phyloP scores from a whole-genome alignment of 1,140 invertebrate genomes.

The Apis laboriosa region DNA sequence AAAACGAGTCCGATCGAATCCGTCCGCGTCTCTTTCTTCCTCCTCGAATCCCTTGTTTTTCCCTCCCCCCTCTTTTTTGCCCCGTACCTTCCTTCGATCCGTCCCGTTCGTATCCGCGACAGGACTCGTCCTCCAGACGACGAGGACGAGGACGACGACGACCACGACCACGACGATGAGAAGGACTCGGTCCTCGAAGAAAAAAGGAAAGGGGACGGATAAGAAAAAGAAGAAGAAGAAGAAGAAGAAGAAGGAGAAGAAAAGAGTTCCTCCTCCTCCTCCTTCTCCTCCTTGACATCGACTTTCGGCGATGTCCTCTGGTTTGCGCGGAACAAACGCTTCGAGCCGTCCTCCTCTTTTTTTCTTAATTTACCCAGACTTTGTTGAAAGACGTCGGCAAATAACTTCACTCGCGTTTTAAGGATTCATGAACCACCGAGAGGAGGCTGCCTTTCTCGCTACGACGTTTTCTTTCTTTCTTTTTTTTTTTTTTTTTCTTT shows the following conservation, averaged over 20 bases:
- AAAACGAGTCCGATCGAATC: constrained; percentile 35
- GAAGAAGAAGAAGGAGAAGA: not conserved
- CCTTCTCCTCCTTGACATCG: not conserved
- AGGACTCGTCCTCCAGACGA: constrained; percentile 11
- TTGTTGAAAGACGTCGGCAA: constrained; percentile 46
- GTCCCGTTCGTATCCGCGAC: constrained; percentile 12
- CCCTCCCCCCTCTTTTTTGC: not conserved
- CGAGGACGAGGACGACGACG: not conserved
- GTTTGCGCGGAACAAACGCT: constrained; percentile 51
- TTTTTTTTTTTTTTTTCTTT: not conserved
- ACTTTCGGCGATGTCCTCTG: constrained; percentile 34
- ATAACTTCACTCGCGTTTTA: constrained; percentile 44
- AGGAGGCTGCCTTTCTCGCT: not conserved
- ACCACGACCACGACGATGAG: not conserved
- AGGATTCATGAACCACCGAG: constrained; percentile 24
- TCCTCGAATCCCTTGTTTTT: not conserved
- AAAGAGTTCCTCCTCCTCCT: not conserved
- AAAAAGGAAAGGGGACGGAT: not conserved
- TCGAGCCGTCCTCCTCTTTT: constrained; percentile 16
- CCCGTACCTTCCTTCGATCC: not conserved
- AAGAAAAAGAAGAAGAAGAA: too few species aligned
- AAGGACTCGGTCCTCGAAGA: not conserved
- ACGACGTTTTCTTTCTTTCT: constrained; percentile 4
- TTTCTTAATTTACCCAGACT: constrained; percentile 49
- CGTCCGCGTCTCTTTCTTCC: constrained; percentile 24